phyloP scores from a whole-genome alignment of 2,888 invertebrate genomes.

The Sepiola atlantica region DNA sequence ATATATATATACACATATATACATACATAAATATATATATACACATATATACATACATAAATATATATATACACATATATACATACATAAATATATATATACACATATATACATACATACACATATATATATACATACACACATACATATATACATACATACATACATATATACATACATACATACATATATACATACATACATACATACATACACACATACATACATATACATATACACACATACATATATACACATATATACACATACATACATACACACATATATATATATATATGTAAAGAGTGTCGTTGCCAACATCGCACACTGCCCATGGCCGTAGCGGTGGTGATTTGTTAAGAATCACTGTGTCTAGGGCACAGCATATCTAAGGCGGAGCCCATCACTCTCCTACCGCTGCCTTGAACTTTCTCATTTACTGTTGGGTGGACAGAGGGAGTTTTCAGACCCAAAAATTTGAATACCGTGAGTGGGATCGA shows the following conservation, averaged over 20 bases:
- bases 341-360: no score
- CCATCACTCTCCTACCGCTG: no score
- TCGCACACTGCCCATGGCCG: no score
- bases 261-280: neutral
- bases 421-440: no score
- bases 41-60: neutral
- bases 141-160: slow-evolving; percentile 6
- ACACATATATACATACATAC: neutral
- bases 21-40: neutral
- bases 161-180: neutral
- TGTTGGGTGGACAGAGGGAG: no score
- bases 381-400: no score
- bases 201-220: neutral
- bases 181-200: slow-evolving; percentile 3
- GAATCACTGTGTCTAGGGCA: no score
- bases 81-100: neutral
- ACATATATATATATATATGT: slow-evolving; percentile 35
- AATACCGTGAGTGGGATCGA: no score
- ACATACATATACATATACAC: neutral
- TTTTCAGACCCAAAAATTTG: no score
- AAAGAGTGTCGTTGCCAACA: no score
- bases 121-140: neutral
- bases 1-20: neutral
- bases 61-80: slow-evolving; percentile 6
- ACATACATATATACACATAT: neutral